Evolutionary conservation across 2,888 invertebrate genomes (phyloP).

Genomic region (Cheilosia urbana): DNA sequence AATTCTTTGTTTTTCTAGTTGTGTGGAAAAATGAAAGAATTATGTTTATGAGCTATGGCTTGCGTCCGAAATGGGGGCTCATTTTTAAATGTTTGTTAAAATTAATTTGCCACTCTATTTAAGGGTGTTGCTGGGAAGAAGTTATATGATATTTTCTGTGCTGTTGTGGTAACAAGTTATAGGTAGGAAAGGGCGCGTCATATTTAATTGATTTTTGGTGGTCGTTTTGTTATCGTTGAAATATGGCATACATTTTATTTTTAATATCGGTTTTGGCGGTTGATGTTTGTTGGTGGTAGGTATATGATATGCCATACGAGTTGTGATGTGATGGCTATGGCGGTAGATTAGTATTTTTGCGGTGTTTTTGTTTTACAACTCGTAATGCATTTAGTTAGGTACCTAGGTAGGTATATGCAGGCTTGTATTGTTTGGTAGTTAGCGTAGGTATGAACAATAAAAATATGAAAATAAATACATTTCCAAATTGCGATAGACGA

Average conservation of each 20-base stretch:
- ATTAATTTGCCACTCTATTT: slow-evolving; percentile 3
- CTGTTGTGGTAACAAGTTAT: not conserved
- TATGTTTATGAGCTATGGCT: not conserved
- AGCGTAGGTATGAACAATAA: too few relatives aligned
- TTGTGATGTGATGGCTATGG: not conserved
- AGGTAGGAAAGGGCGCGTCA: slow-evolving; percentile 15
- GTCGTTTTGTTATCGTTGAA: not conserved
- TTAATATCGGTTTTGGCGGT: not conserved
- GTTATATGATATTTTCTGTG: not conserved
- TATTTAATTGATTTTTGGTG: slow-evolving; percentile 41
- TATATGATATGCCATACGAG: not conserved
- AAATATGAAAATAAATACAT: too few relatives aligned
- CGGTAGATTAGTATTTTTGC: not conserved
- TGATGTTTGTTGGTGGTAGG: not conserved
- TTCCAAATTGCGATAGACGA: too few relatives aligned
- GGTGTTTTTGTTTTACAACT: not conserved
- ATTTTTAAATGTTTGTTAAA: slow-evolving; percentile 2
- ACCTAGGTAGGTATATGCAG: too few relatives aligned
- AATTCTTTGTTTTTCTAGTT: slow-evolving; percentile 16
- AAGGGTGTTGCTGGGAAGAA: not conserved
- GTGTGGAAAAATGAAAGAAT: not conserved
- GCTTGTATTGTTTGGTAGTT: too few relatives aligned
- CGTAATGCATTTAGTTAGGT: too few relatives aligned
- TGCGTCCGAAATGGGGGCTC: not conserved
- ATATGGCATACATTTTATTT: not conserved